Percentiles rank a stretch among this genome's conserved stretches.
Evolutionary conservation across 2,888 invertebrate species (phyloP).

Genomic region (Philopedon plagiatum): DNA sequence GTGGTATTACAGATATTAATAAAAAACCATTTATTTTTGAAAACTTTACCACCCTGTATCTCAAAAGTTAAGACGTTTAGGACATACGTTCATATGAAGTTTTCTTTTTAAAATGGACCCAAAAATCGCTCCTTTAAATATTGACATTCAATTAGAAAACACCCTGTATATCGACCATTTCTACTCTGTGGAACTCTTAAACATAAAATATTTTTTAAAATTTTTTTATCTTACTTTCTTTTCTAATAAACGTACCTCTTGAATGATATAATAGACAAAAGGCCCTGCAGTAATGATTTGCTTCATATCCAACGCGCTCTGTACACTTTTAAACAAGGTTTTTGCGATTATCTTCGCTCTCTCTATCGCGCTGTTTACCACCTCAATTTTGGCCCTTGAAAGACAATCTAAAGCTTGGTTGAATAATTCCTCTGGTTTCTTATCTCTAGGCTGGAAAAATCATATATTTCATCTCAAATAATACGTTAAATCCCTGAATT

Average conservation of each 20-base stretch:
- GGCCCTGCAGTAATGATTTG: slow-evolving; percentile 90
- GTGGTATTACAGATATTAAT: too few species aligned
- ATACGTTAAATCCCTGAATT: neutral
- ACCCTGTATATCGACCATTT: too few species aligned
- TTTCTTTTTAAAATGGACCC: too few species aligned
- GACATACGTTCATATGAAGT: too few species aligned
- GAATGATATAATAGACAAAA: slow-evolving; percentile 88
- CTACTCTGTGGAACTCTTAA: too few species aligned
- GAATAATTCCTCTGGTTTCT: slow-evolving; percentile 78
- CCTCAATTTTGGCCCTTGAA: slow-evolving; percentile 73
- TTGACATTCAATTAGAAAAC: too few species aligned
- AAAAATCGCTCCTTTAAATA: too few species aligned
- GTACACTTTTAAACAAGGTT: slow-evolving; percentile 82
- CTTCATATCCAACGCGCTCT: slow-evolving; percentile 83
- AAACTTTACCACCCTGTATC: too few species aligned
- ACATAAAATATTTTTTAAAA: too few species aligned
- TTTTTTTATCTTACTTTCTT: too few species aligned
- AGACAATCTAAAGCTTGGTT: slow-evolving; percentile 80
- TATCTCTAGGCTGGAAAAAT: slow-evolving; percentile 71
- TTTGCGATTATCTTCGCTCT: slow-evolving; percentile 79
- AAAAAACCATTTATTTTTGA: too few species aligned
- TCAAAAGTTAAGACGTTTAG: too few species aligned
- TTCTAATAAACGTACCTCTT: slow-evolving; percentile 78
- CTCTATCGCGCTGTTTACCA: slow-evolving; percentile 77
- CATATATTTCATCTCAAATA: neutral